These are phyloP conservation scores for Balaeniceps rex DNA, from an alignment of 2,113 vertebrate species.

Conservation along the genomic window DNA sequence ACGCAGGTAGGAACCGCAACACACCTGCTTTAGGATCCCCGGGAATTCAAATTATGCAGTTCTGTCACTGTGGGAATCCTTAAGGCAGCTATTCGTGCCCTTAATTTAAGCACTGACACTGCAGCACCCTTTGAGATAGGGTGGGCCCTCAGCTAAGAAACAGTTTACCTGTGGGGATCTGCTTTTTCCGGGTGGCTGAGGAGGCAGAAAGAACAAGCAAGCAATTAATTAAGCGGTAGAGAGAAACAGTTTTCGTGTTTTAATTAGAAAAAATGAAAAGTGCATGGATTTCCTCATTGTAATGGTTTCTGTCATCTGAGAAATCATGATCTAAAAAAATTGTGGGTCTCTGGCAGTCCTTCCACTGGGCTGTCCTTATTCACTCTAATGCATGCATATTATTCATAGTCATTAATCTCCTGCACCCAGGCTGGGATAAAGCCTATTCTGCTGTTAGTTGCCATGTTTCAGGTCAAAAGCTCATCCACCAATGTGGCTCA, in stretches of 20 bases:
- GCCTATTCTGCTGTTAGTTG: background rate
- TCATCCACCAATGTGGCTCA: background rate
- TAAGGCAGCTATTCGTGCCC: background rate
- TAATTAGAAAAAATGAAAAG: slow-evolving; percentile 38
- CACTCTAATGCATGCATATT: background rate
- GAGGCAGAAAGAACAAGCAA: background rate
- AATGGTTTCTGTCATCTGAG: slow-evolving; percentile 13
- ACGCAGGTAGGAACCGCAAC: background rate
- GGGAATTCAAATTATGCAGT: background rate
- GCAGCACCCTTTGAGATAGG: background rate
- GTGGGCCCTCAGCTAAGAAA: background rate
- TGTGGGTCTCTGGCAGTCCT: background rate
- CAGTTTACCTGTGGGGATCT: background rate
- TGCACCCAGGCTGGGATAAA: background rate
- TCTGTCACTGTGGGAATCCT: background rate
- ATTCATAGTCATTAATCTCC: background rate
- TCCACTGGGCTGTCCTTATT: background rate
- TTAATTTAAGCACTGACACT: background rate
- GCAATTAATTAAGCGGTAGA: background rate
- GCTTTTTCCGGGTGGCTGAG: background rate
- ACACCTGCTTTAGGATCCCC: background rate
- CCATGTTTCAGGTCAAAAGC: background rate
- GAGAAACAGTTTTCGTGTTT: background rate
- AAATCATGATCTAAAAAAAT: slow-evolving; percentile 13
- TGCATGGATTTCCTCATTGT: background rate